Evolutionary conservation across 2,113 vertebrate species (phyloP).

Genomic region (Shinisaurus crocodilurus): DNA sequence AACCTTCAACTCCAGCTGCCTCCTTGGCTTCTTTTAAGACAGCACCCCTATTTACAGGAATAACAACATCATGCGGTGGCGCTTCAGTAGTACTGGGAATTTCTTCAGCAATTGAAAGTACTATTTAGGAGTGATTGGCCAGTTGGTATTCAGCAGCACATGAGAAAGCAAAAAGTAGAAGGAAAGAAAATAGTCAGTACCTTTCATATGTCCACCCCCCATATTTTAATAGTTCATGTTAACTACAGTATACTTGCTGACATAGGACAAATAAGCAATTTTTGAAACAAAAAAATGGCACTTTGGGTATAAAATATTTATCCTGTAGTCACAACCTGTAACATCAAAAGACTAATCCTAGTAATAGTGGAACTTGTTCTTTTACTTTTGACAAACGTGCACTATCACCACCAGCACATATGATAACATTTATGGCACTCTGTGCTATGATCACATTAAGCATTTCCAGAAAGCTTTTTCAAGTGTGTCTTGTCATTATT

Average conservation of each 20-base stretch:
- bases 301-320: background rate
- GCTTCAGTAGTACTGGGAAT: background rate
- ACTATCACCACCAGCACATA: background rate
- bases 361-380: background rate
- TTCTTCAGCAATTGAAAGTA: background rate
- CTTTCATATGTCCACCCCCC: background rate
- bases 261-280: background rate
- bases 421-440: background rate
- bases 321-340: background rate
- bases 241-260: background rate
- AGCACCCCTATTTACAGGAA: rapidly evolving
- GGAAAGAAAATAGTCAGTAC: rapidly evolving
- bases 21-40: background rate
- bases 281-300: background rate
- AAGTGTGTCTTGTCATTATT: too few species aligned
- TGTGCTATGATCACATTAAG: background rate
- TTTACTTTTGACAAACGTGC: background rate
- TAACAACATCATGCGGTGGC: background rate
- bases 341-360: background rate
- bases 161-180: rapidly evolving
- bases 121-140: background rate
- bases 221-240: background rate
- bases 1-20: rapidly evolving
- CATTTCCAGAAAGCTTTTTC: background rate
- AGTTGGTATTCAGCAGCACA: background rate